phyloP scores from a whole-genome alignment of 2,888 invertebrate genomes.

The Erpobdella octoculata region DNA sequence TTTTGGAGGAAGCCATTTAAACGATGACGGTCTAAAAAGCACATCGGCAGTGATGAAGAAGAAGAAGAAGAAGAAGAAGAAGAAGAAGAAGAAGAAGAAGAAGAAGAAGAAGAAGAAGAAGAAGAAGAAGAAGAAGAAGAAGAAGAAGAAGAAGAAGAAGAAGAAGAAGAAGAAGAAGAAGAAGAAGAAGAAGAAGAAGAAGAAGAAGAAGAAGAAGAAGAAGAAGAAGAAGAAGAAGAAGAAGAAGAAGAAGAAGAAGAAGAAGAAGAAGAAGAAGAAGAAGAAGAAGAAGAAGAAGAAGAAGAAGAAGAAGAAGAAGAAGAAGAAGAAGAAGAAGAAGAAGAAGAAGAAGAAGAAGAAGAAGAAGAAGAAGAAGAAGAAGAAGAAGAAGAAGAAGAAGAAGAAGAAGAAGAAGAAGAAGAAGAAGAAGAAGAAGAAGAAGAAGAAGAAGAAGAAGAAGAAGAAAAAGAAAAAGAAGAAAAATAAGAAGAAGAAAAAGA shows the following conservation, averaged over 20 bases:
- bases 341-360: background rate
- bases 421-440: background rate
- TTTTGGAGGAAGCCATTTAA: too few species aligned
- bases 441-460: constrained; percentile 3
- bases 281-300: background rate
- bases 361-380: constrained; percentile 8
- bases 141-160: background rate
- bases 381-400: constrained; percentile 1
- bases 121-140: background rate
- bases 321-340: background rate
- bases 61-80: too few species aligned
- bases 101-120: background rate
- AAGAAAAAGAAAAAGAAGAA: background rate
- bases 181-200: constrained; percentile 1
- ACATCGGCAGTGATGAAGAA: too few species aligned
- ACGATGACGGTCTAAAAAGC: too few species aligned
- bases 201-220: constrained; percentile 1
- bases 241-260: background rate
- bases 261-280: background rate
- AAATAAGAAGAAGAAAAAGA: background rate
- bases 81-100: background rate
- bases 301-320: background rate
- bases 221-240: background rate
- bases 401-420: constrained; percentile 18
- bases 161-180: too few species aligned